Evolutionary conservation across 2,888 invertebrate species (phyloP).

Genomic region (Sepiola atlantica): DNA sequence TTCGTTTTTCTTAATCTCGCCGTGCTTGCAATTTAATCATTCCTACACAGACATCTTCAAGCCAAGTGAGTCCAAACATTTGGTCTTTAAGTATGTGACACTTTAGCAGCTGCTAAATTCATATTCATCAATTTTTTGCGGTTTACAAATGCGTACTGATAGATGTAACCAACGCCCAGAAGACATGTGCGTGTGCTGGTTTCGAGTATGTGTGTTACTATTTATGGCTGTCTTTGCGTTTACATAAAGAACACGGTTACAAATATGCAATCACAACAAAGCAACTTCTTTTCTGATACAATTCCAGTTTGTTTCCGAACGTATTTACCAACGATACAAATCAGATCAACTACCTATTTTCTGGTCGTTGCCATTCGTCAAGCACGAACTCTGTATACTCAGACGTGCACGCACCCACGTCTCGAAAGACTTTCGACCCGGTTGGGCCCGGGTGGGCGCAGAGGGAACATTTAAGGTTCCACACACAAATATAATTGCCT

Average conservation of each 20-base stretch:
- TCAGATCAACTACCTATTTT: neutral
- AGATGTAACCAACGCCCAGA: neutral
- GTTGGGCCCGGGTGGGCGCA: too few species aligned
- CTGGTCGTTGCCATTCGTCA: neutral
- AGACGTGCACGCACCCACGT: neutral
- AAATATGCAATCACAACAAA: neutral
- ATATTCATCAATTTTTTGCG: neutral
- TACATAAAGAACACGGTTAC: neutral
- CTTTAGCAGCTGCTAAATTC: neutral
- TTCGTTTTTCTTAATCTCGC: neutral
- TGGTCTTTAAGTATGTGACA: neutral
- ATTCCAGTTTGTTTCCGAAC: neutral
- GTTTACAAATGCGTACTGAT: neutral
- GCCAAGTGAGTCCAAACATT: neutral
- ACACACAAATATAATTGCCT: neutral
- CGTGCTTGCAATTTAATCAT: neutral
- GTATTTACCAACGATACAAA: slow-evolving; percentile 1
- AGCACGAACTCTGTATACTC: neutral
- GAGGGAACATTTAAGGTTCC: neutral
- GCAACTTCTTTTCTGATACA: neutral
- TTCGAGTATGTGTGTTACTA: neutral
- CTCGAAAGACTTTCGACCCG: neutral
- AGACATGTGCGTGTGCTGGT: neutral
- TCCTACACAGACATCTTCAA: neutral
- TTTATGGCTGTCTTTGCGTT: neutral